These are phyloP conservation scores for Ptilodon capucinus DNA, from an alignment of 2,888 invertebrate genomes.

Conservation along the genomic window DNA sequence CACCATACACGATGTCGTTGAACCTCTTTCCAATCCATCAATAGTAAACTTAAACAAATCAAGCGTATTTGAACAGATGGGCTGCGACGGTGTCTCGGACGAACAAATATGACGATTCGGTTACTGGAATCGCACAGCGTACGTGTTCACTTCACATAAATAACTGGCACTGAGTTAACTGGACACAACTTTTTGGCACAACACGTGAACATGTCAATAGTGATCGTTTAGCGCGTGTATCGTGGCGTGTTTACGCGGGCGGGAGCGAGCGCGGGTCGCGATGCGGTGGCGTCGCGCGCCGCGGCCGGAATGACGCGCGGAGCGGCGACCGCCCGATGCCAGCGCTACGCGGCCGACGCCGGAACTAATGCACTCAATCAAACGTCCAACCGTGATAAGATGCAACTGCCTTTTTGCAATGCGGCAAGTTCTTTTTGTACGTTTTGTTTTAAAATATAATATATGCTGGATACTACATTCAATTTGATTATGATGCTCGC, in stretches of 20 bases:
- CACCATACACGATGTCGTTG: constrained; percentile 58
- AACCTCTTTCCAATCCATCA: constrained; percentile 71
- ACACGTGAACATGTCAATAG: constrained; percentile 49
- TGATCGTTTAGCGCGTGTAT: constrained; percentile 38
- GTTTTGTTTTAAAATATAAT: constrained; percentile 15
- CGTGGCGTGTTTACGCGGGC: constrained; percentile 48
- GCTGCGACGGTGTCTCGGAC: constrained; percentile 46
- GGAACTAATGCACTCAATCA: constrained; percentile 64
- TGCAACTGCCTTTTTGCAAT: constrained; percentile 52
- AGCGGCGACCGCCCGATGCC: constrained; percentile 45
- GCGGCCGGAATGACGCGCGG: constrained; percentile 78
- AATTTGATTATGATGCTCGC: no score
- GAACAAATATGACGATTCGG: constrained; percentile 40
- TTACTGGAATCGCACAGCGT: constrained; percentile 32
- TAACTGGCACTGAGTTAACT: constrained; percentile 57
- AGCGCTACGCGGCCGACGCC: constrained; percentile 44
- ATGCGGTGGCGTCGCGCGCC: constrained; percentile 69
- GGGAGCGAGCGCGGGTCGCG: constrained; percentile 50
- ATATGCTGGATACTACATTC: background rate
- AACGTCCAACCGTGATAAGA: constrained; percentile 52
- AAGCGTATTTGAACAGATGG: constrained; percentile 69
- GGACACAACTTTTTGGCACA: constrained; percentile 61
- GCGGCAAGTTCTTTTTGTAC: constrained; percentile 37
- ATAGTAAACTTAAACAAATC: constrained; percentile 68
- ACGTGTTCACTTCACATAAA: constrained; percentile 59